Evolutionary conservation across 30 jellyfish, hydroid and myxozoan species (phyloP).

Genomic region (Chrysaora quinquecirrha): DNA sequence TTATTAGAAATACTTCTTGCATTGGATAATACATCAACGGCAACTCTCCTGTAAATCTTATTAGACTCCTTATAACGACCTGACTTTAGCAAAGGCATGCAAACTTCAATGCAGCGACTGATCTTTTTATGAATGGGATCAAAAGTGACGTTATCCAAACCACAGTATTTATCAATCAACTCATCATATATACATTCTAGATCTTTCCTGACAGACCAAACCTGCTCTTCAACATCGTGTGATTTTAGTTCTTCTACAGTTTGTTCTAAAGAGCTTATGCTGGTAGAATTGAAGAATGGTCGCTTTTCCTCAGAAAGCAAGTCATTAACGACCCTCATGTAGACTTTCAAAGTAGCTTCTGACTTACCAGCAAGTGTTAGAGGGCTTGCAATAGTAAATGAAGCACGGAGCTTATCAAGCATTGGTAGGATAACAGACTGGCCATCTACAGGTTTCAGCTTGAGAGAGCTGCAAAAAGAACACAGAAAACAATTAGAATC

Average conservation of each 20-base stretch:
- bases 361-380: constrained; percentile 59
- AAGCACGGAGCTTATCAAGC: constrained; percentile 60
- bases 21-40: constrained; percentile 26
- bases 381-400: constrained; percentile 76
- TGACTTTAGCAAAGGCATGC: constrained; percentile 27
- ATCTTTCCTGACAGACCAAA: constrained; percentile 54
- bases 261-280: constrained; percentile 31
- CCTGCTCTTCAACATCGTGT: constrained; percentile 41
- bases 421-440: too few species aligned
- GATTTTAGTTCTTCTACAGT: constrained; percentile 27
- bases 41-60: constrained; percentile 44
- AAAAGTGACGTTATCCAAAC: constrained; percentile 45
- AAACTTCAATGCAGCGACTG: constrained; percentile 48
- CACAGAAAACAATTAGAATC: too few species aligned
- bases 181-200: constrained; percentile 59
- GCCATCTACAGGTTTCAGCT: too few species aligned
- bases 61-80: constrained; percentile 37
- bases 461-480: too few species aligned
- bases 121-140: constrained; percentile 55
- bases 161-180: constrained; percentile 48
- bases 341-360: constrained; percentile 37
- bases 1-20: not conserved
- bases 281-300: constrained; percentile 1
- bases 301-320: constrained; percentile 49
- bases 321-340: constrained; percentile 54